These are phyloP conservation scores for Cliona cf. orientalis DNA, from an alignment of 37 sponge, comb jelly and placozoan species.

Conservation along the genomic window DNA sequence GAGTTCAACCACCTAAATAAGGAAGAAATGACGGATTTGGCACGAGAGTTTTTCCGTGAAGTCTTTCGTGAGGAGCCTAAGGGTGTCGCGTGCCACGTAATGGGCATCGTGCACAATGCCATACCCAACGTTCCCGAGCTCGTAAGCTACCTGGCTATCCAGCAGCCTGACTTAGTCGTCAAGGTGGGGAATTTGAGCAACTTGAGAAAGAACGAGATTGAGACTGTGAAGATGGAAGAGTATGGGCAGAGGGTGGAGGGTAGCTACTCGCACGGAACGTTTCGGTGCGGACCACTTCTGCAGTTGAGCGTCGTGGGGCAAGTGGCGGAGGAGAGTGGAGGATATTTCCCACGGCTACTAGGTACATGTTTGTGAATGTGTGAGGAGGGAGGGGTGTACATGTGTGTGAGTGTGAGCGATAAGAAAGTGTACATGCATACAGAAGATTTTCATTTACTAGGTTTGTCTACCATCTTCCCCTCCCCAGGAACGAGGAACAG, in stretches of 20 bases:
- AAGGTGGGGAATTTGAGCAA: slow-evolving; percentile 52
- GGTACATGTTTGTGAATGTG: slow-evolving; percentile 9
- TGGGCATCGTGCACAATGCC: slow-evolving; percentile 78
- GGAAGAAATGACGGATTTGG: slow-evolving; percentile 18
- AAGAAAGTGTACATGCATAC: too few species aligned
- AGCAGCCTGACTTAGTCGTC: slow-evolving; percentile 57
- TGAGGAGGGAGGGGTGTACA: too few species aligned
- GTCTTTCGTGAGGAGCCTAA: slow-evolving; percentile 59
- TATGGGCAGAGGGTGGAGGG: slow-evolving; percentile 54
- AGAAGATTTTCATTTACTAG: too few species aligned
- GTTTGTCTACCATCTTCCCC: too few species aligned
- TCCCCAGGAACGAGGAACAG: too few species aligned
- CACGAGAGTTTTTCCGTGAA: slow-evolving; percentile 56
- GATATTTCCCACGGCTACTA: slow-evolving; percentile 60
- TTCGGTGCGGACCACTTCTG: slow-evolving; percentile 80
- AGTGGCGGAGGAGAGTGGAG: slow-evolving; percentile 89
- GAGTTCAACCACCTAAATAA: slow-evolving; percentile 38
- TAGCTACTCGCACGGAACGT: slow-evolving; percentile 66
- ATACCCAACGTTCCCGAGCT: slow-evolving; percentile 76
- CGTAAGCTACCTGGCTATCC: slow-evolving; percentile 59
- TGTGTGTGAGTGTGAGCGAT: too few species aligned
- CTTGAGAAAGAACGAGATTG: slow-evolving; percentile 67
- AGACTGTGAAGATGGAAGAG: slow-evolving; percentile 70
- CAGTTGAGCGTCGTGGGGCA: slow-evolving; percentile 89
- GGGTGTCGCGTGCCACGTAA: slow-evolving; percentile 78